Conservation (phyloP, 2,113 vertebrate genomes). For the Scolopax mira region DNA sequence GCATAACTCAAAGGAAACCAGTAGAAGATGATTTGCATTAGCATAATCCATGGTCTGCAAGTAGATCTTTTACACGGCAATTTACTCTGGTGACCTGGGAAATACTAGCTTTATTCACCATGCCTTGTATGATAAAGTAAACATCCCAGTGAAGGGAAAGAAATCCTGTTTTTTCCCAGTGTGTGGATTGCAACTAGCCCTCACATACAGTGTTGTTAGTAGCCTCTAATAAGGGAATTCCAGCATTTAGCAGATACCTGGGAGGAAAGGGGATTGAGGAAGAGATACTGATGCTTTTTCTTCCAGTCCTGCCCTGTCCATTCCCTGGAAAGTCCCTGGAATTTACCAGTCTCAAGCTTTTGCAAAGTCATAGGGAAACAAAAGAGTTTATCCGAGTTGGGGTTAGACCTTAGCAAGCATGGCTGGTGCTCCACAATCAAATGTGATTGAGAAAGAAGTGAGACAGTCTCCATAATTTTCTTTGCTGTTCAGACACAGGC, state of each 20-base stretch:
- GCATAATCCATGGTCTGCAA: neutral
- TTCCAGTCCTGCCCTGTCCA: neutral
- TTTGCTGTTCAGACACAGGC: neutral
- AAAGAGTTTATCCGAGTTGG: neutral
- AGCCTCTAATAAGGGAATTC: neutral
- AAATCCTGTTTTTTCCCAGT: neutral
- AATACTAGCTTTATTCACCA: neutral
- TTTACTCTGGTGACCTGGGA: neutral
- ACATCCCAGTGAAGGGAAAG: neutral
- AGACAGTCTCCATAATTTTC: neutral
- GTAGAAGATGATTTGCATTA: neutral
- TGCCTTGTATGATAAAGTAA: neutral
- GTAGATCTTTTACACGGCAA: neutral
- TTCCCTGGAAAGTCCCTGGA: neutral
- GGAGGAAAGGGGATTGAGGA: neutral
- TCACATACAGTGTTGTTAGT: neutral
- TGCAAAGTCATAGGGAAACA: neutral
- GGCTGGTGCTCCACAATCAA: neutral
- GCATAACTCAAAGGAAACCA: neutral
- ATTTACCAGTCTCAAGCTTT: neutral
- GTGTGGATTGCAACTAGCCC: fast-evolving
- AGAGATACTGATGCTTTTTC: neutral
- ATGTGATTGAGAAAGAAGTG: neutral
- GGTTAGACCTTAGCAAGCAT: neutral
- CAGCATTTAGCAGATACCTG: neutral